These are phyloP conservation scores for Manis crassicaudata DNA, from an alignment of 2,797 vertebrate genomes.

Conservation along the genomic window DNA sequence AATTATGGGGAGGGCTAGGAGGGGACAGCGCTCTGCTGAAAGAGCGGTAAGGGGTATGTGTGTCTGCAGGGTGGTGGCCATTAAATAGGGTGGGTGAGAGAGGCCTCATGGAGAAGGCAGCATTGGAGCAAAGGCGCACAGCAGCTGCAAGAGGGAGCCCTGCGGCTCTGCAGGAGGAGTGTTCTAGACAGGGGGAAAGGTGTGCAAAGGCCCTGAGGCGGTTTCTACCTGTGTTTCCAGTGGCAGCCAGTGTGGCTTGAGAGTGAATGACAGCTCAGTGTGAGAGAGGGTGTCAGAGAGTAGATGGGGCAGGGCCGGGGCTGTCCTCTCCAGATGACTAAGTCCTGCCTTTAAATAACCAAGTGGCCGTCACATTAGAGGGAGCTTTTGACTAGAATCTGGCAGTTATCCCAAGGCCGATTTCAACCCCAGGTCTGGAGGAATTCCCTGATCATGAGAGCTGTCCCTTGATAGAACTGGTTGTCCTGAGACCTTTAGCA, in stretches of 20 bases:
- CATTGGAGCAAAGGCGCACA: too few relatives aligned
- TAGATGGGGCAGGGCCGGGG: accelerated
- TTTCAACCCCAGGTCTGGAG: not conserved
- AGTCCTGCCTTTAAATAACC: too few relatives aligned
- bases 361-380: accelerated
- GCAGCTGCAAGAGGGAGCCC: not conserved
- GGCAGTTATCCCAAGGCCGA: too few relatives aligned
- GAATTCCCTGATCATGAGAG: accelerated
- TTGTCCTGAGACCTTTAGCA: accelerated
- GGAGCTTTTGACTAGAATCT: not conserved
- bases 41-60: too few relatives aligned
- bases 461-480: not conserved
- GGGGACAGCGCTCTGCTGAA: not conserved
- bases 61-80: accelerated
- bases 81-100: not conserved
- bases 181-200: not conserved
- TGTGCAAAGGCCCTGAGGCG: not conserved
- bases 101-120: not conserved
- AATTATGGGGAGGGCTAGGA: accelerated
- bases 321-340: not conserved
- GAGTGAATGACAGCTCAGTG: too few relatives aligned
- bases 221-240: accelerated
- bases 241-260: not conserved
- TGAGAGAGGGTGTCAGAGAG: not conserved
- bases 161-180: not conserved